Percentiles rank a stretch among this genome's conserved stretches.
Evolutionary conservation across 2,113 vertebrate genomes (phyloP).

Genomic region (Phalacrocorax carbo): DNA sequence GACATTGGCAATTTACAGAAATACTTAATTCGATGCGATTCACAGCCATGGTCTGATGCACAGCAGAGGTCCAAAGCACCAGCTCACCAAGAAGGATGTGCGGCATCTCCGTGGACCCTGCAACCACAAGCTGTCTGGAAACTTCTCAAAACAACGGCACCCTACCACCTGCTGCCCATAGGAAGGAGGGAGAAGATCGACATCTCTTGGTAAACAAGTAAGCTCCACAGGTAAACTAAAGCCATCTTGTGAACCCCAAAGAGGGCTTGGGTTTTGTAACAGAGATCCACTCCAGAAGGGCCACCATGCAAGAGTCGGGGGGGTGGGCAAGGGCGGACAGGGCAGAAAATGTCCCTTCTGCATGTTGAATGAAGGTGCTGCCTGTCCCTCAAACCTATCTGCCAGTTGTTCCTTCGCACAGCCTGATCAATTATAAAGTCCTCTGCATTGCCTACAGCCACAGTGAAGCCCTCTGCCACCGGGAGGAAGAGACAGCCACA

Average conservation of each 20-base stretch:
- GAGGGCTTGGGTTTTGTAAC: neutral
- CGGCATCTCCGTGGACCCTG: neutral
- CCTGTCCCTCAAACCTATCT: neutral
- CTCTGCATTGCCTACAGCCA: neutral
- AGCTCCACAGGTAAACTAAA: neutral
- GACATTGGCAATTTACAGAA: neutral
- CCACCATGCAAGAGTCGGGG: rapidly evolving
- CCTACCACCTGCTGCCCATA: neutral
- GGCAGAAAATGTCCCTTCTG: neutral
- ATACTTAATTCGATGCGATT: neutral
- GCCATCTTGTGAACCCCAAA: neutral
- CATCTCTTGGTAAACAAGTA: neutral
- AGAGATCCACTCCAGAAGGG: neutral
- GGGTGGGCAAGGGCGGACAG: neutral
- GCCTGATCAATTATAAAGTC: neutral
- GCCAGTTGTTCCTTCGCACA: neutral
- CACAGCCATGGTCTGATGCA: neutral
- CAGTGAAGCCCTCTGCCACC: neutral
- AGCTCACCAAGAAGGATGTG: neutral
- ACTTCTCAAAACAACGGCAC: neutral
- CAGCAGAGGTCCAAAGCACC: neutral
- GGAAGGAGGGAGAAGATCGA: neutral
- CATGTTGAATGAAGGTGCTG: rapidly evolving
- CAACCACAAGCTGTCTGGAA: neutral
- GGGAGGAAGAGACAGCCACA: neutral